Conservation (phyloP, 2,888 invertebrate species). For the Clusia tigrina region DNA sequence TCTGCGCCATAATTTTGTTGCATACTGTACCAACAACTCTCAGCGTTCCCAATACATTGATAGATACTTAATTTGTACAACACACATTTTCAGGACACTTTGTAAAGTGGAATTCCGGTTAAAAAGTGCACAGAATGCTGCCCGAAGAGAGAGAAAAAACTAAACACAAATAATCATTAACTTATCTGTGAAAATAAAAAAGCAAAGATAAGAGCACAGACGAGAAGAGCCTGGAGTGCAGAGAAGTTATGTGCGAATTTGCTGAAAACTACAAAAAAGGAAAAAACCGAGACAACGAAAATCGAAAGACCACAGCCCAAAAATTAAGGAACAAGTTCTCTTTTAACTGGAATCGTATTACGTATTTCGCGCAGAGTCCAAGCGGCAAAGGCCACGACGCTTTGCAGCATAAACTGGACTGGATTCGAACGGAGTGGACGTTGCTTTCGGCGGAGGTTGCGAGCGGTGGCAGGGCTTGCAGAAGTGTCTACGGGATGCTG, state of each 20-base stretch:
- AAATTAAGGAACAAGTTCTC: constrained; percentile 39
- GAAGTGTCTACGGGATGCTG: constrained; percentile 1
- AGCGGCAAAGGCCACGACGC: neutral
- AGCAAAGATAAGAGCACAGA: neutral
- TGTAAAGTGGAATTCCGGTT: constrained; percentile 1
- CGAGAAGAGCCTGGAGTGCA: constrained; percentile 1
- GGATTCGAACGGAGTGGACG: no score
- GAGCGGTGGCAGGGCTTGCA: no score
- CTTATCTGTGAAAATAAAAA: neutral
- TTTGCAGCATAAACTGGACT: neutral
- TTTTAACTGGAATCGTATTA: constrained; percentile 54
- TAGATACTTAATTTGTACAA: neutral
- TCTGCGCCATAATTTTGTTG: neutral
- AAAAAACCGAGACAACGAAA: neutral
- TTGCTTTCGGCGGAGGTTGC: neutral
- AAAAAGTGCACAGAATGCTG: neutral
- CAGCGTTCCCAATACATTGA: neutral
- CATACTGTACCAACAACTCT: neutral
- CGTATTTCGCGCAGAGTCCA: constrained; percentile 21
- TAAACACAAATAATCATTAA: constrained; percentile 3
- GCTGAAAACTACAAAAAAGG: neutral
- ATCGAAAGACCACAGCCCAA: neutral
- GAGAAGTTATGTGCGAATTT: constrained; percentile 37
- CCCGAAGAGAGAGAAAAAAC: neutral
- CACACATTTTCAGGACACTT: neutral